phyloP scores from a whole-genome alignment of 1,140 invertebrate species.

The Paramacrobiotus metropolitanus region DNA sequence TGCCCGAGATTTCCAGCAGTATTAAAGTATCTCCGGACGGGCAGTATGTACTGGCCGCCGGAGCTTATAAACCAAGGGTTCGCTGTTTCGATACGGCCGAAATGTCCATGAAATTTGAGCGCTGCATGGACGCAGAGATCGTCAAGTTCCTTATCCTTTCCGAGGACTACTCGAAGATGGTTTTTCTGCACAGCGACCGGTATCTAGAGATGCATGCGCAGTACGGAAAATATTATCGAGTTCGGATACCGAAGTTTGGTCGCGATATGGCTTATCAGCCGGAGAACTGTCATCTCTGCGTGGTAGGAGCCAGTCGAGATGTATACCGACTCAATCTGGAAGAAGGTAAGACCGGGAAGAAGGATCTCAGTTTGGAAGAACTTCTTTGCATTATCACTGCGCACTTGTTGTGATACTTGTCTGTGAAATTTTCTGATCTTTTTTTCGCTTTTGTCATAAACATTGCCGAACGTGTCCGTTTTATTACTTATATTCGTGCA shows the following conservation, averaged over 20 bases:
- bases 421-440: too few species aligned
- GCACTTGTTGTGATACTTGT: too few species aligned
- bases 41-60: slow-evolving; percentile 65
- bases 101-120: slow-evolving; percentile 89
- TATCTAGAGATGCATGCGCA: slow-evolving; percentile 85
- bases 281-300: slow-evolving; percentile 65
- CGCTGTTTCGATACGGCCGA: slow-evolving; percentile 90
- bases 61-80: slow-evolving; percentile 80
- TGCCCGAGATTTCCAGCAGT: slow-evolving; percentile 72
- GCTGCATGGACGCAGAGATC: slow-evolving; percentile 85
- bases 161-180: slow-evolving; percentile 29
- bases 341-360: slow-evolving; percentile 48
- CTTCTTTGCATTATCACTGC: too few species aligned
- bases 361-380: too few species aligned
- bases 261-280: slow-evolving; percentile 76
- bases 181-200: slow-evolving; percentile 37
- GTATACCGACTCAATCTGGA: slow-evolving; percentile 87
- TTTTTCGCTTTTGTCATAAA: too few species aligned
- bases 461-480: too few species aligned
- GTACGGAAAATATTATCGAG: slow-evolving; percentile 63
- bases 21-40: slow-evolving; percentile 70
- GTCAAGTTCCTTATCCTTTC: slow-evolving; percentile 35
- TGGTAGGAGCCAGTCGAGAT: slow-evolving; percentile 66
- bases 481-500: too few species aligned
- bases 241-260: slow-evolving; percentile 82